A percentile compares a stretch with the other conserved stretches of the same genome.
These are phyloP conservation scores for Cyclura pinguis DNA, from an alignment of 2,797 vertebrate genomes.

Conservation along the genomic window DNA sequence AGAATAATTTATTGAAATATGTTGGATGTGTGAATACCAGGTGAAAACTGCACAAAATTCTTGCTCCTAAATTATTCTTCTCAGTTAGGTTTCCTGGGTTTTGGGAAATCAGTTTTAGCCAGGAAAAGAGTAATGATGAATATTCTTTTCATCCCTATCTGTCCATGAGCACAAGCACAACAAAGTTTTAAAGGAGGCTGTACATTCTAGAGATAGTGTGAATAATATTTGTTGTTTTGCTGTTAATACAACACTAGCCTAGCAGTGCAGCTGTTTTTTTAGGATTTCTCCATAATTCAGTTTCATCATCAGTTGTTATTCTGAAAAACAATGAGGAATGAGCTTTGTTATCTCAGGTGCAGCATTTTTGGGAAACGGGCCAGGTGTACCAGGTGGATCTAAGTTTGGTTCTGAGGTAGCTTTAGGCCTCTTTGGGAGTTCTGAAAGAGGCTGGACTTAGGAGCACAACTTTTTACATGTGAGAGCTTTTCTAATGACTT, in stretches of 20 bases:
- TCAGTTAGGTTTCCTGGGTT: too few relatives aligned
- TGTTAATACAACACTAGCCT: neutral
- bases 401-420: slow-evolving; percentile 23
- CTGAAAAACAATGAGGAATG: slow-evolving; percentile 21
- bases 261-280: neutral
- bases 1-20: too few relatives aligned
- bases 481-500: slow-evolving; percentile 76
- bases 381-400: neutral
- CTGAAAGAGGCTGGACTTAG: slow-evolving; percentile 55
- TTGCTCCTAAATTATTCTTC: too few relatives aligned
- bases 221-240: neutral
- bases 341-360: neutral
- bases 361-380: neutral
- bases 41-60: too few relatives aligned
- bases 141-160: neutral
- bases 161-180: neutral
- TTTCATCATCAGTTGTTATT: slow-evolving; percentile 25
- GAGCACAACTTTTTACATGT: slow-evolving; percentile 63
- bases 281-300: slow-evolving; percentile 1
- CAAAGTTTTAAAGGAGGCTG: neutral
- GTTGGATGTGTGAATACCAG: too few relatives aligned
- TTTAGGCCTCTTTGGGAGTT: slow-evolving; percentile 38
- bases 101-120: too few relatives aligned
- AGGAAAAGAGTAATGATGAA: too few relatives aligned
- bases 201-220: neutral